Conservation (phyloP, 2,888 invertebrate genomes). For the Phyto melanocephala region DNA sequence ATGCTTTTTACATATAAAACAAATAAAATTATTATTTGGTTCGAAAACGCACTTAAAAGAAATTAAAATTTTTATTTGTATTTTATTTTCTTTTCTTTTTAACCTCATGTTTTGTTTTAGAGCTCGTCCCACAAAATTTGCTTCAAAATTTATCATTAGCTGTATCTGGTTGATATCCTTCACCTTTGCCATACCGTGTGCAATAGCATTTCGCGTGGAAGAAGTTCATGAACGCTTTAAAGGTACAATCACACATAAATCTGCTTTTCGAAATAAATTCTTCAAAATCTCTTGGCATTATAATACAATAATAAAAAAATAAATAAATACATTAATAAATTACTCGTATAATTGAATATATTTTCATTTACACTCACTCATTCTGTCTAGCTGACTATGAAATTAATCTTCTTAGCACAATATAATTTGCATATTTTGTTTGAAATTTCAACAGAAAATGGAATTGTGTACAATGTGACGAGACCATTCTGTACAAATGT, state of each 20-base stretch:
- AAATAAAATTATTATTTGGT: no score
- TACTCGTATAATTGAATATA: background rate
- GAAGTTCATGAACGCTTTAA: conserved; percentile 74
- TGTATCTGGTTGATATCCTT: conserved; percentile 87
- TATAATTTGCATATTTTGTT: conserved; percentile 21
- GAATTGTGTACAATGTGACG: conserved; percentile 74
- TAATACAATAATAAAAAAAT: background rate
- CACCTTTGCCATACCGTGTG: conserved; percentile 84
- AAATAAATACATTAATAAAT: background rate
- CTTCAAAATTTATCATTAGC: conserved; percentile 86
- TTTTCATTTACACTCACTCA: background rate
- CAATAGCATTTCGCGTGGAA: conserved; percentile 77
- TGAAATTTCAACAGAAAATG: conserved; percentile 70
- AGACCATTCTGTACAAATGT: conserved; percentile 80
- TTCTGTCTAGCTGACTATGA: background rate
- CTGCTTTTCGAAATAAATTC: background rate
- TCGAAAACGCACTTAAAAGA: no score
- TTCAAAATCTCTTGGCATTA: background rate
- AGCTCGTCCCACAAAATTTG: conserved; percentile 85
- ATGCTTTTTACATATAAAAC: background rate
- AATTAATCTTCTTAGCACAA: background rate
- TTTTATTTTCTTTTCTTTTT: no score
- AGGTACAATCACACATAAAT: conserved; percentile 68
- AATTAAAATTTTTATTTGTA: no score
- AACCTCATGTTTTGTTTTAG: no score